These are phyloP conservation scores for Cantharis rufa DNA, from an alignment of 2,888 invertebrate species.

Conservation along the genomic window DNA sequence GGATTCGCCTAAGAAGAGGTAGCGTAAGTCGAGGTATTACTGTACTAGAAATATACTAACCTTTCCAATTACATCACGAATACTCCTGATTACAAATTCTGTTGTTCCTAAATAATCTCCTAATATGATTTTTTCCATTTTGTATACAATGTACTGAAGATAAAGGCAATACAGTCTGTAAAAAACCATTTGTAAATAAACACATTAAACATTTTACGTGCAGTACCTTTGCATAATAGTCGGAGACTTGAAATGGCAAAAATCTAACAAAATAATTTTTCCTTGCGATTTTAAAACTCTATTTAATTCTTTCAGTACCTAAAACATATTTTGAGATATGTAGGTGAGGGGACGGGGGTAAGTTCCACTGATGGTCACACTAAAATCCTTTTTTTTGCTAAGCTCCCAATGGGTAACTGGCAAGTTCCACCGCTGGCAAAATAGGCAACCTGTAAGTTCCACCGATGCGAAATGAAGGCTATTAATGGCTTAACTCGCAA, in stretches of 20 bases:
- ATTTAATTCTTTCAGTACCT: not conserved
- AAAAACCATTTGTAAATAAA: not conserved
- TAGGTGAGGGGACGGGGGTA: too few species aligned
- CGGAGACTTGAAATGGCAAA: not conserved
- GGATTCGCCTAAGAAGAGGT: too few species aligned
- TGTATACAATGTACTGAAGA: not conserved
- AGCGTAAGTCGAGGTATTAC: too few species aligned
- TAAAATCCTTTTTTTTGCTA: too few species aligned
- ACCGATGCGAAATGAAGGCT: too few species aligned
- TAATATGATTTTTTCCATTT: not conserved
- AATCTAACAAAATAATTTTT: not conserved
- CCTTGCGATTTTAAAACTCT: not conserved
- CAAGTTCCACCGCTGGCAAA: too few species aligned
- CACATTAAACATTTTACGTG: not conserved
- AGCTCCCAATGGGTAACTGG: too few species aligned
- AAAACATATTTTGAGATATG: not conserved
- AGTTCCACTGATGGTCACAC: too few species aligned
- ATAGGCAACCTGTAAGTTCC: too few species aligned
- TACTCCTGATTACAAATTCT: not conserved
- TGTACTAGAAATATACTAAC: too few species aligned
- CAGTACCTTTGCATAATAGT: not conserved
- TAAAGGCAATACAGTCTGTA: not conserved
- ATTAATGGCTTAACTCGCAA: too few species aligned
- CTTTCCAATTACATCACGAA: not conserved
- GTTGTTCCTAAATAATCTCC: not conserved